These are phyloP conservation scores for Drosophila robusta DNA, from an alignment of 2,888 invertebrate species.

Conservation along the genomic window DNA sequence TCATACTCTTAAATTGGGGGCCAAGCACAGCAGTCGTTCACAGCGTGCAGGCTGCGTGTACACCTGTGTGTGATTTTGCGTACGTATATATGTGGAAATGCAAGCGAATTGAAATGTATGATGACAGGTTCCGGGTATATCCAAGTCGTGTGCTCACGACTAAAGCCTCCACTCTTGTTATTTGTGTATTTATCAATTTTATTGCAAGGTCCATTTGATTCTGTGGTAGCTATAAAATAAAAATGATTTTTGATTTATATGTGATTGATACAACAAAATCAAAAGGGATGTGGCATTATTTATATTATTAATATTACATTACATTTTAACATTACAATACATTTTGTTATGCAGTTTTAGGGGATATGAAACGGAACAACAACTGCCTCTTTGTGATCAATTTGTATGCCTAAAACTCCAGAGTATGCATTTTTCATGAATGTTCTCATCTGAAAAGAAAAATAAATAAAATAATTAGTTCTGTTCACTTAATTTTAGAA, in stretches of 20 bases:
- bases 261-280: slow-evolving; percentile 12
- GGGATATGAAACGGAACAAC: slow-evolving; percentile 95
- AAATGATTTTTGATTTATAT: background rate
- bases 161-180: no score
- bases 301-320: slow-evolving; percentile 11
- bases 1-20: no score
- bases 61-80: no score
- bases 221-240: background rate
- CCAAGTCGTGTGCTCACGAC: no score
- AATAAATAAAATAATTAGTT: background rate
- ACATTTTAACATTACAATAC: slow-evolving; percentile 31
- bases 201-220: no score
- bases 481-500: no score
- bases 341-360: slow-evolving; percentile 82
- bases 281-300: slow-evolving; percentile 21
- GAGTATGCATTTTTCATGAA: slow-evolving; percentile 89
- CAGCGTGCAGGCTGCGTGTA: no score
- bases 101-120: no score
- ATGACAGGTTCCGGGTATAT: no score
- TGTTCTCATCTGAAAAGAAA: slow-evolving; percentile 88
- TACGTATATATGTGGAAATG: no score
- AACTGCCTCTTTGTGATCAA: slow-evolving; percentile 95
- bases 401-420: slow-evolving; percentile 92
- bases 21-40: no score
- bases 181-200: no score